Evolutionary conservation across 2,113 vertebrate genomes (phyloP).

Genomic region (Gopherus flavomarginatus): DNA sequence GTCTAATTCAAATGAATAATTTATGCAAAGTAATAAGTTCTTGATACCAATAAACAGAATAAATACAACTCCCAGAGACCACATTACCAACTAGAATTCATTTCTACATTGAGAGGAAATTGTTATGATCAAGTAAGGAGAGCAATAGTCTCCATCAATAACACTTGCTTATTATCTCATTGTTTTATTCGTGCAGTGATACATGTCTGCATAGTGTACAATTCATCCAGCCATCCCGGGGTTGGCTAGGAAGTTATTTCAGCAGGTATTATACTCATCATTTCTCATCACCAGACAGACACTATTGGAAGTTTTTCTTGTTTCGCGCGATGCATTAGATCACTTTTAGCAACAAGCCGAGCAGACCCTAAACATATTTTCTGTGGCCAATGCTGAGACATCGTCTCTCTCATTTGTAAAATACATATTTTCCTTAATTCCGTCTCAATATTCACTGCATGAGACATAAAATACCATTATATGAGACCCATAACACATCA

Average conservation of each 20-base stretch:
- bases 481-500: not conserved
- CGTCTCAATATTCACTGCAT: not conserved
- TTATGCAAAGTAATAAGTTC: constrained; percentile 68
- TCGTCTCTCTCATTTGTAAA: constrained; percentile 12
- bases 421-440: constrained; percentile 32
- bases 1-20: constrained; percentile 68
- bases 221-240: constrained; percentile 56
- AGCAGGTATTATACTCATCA: constrained; percentile 59
- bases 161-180: constrained; percentile 39
- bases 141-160: constrained; percentile 61
- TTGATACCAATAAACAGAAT: constrained; percentile 65
- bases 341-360: constrained; percentile 50
- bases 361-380: constrained; percentile 8
- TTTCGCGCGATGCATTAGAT: constrained; percentile 20
- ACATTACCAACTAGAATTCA: constrained; percentile 57
- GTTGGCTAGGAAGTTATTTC: constrained; percentile 33
- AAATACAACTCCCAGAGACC: constrained; percentile 68
- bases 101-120: constrained; percentile 65
- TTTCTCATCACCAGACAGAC: constrained; percentile 55
- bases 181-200: constrained; percentile 55
- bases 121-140: constrained; percentile 59
- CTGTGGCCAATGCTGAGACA: not conserved
- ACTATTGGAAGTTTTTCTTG: constrained; percentile 41
- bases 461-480: not conserved
- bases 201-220: not conserved